These are phyloP conservation scores for Athalia cordata DNA, from an alignment of 2,888 invertebrate genomes.

Conservation along the genomic window DNA sequence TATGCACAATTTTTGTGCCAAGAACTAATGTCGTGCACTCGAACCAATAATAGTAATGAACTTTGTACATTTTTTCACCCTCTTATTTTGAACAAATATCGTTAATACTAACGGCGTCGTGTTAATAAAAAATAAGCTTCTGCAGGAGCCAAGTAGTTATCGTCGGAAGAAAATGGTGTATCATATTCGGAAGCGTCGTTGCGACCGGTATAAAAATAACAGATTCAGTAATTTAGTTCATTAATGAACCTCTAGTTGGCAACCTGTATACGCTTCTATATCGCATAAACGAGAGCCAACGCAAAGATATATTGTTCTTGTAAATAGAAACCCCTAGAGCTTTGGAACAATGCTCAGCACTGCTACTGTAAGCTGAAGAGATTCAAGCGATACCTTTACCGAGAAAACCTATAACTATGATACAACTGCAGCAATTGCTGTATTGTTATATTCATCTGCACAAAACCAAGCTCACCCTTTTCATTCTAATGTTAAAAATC, in stretches of 20 bases:
- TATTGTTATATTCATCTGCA: too few species aligned
- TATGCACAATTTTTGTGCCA: too few species aligned
- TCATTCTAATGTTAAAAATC: too few species aligned
- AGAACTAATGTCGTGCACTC: too few species aligned
- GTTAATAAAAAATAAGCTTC: background rate
- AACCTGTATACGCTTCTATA: constrained; percentile 49
- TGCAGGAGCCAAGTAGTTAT: constrained; percentile 36
- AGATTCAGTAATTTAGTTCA: constrained; percentile 65
- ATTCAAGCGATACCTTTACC: constrained; percentile 32
- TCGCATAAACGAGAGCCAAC: constrained; percentile 59
- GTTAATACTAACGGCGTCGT: background rate
- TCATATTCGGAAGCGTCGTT: constrained; percentile 14
- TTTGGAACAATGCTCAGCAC: constrained; percentile 50
- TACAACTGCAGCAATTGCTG: background rate
- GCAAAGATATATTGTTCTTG: constrained; percentile 62
- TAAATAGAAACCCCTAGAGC: constrained; percentile 63
- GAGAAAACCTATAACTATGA: constrained; percentile 22
- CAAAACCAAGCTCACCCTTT: too few species aligned
- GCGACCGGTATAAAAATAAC: constrained; percentile 62
- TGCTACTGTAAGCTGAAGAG: constrained; percentile 25
- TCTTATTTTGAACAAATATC: too few species aligned
- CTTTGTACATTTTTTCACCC: too few species aligned
- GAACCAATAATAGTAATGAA: too few species aligned
- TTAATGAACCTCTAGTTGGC: constrained; percentile 69
- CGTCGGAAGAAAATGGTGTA: background rate